phyloP scores from a whole-genome alignment of 2,888 invertebrate genomes.

The Dryobota labecula region DNA sequence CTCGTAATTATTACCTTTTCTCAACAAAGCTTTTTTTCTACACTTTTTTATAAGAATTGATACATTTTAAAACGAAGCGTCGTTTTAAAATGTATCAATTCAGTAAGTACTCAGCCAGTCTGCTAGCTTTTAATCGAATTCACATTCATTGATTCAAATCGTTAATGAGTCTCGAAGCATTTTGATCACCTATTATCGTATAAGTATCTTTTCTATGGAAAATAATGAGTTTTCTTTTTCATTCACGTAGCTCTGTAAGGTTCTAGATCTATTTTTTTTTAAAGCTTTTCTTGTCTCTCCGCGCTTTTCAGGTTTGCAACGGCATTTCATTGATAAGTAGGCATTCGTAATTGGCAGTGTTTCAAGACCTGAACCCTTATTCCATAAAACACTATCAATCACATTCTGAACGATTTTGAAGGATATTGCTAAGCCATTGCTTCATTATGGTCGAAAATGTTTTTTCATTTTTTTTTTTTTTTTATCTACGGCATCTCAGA shows the following conservation, averaged over 20 bases:
- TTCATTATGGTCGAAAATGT: too few relatives aligned
- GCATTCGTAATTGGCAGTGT: background rate
- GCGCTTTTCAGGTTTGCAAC: background rate
- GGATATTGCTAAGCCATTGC: too few relatives aligned
- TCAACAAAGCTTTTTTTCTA: background rate
- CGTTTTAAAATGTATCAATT: slow-evolving; percentile 1
- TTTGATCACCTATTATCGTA: slow-evolving; percentile 17
- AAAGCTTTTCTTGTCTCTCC: background rate
- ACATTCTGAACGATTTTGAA: too few relatives aligned
- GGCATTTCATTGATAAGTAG: background rate
- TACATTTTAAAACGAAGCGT: too few relatives aligned
- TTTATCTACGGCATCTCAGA: too few relatives aligned
- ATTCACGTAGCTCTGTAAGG: background rate
- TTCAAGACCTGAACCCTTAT: too few relatives aligned
- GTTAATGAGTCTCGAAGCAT: slow-evolving; percentile 43
- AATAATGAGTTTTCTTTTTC: background rate
- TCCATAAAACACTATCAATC: too few relatives aligned
- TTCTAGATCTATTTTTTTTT: background rate
- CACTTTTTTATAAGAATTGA: too few relatives aligned
- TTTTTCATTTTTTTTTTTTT: too few relatives aligned
- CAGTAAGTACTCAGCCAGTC: slow-evolving; percentile 15
- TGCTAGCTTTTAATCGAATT: slow-evolving; percentile 43
- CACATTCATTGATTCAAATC: slow-evolving; percentile 41
- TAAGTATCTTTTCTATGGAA: background rate
- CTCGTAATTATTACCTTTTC: accelerated